A percentile compares a stretch with the other conserved stretches of the same genome.
These are phyloP conservation scores for Hedychridium roseum DNA, from an alignment of 2,888 invertebrate genomes.

Conservation along the genomic window DNA sequence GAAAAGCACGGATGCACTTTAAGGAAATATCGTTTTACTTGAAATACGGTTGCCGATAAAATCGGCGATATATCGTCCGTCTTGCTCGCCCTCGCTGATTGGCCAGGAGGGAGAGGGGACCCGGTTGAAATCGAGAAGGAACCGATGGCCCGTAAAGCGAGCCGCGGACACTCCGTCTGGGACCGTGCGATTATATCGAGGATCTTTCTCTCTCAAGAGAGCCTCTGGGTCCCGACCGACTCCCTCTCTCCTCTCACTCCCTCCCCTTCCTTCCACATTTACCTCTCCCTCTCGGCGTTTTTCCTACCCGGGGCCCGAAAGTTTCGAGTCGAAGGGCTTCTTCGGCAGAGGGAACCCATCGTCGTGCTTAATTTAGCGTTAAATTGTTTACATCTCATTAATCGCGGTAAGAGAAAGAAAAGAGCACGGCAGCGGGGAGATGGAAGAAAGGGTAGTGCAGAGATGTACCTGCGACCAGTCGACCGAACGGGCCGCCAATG, in stretches of 20 bases:
- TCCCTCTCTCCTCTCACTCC: constrained; percentile 16
- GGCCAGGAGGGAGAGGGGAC: constrained; percentile 19
- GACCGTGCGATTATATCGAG: constrained; percentile 35
- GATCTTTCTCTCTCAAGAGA: no score
- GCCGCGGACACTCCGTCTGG: constrained; percentile 20
- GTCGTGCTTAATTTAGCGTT: constrained; percentile 63
- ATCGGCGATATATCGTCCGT: constrained; percentile 14
- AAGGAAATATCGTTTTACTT: constrained; percentile 19
- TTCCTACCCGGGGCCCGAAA: not conserved
- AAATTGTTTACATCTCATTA: constrained; percentile 64
- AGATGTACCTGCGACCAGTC: not conserved
- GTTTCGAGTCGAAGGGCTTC: no score
- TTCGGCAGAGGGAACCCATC: constrained; percentile 47
- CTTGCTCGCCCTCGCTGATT: no score
- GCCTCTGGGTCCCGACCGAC: constrained; percentile 11
- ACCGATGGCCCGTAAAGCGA: constrained; percentile 42
- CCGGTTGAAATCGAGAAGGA: constrained; percentile 38
- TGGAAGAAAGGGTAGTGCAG: constrained; percentile 4
- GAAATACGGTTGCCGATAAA: constrained; percentile 19
- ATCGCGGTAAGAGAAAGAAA: constrained; percentile 45
- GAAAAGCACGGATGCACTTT: no score
- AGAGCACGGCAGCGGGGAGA: constrained; percentile 25
- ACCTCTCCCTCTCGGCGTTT: not conserved
- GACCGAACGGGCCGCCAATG: constrained; percentile 42
- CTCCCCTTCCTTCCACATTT: constrained; percentile 11